These are phyloP conservation scores for Clepsis dumicolana DNA, from an alignment of 2,888 invertebrate species.

Conservation along the genomic window DNA sequence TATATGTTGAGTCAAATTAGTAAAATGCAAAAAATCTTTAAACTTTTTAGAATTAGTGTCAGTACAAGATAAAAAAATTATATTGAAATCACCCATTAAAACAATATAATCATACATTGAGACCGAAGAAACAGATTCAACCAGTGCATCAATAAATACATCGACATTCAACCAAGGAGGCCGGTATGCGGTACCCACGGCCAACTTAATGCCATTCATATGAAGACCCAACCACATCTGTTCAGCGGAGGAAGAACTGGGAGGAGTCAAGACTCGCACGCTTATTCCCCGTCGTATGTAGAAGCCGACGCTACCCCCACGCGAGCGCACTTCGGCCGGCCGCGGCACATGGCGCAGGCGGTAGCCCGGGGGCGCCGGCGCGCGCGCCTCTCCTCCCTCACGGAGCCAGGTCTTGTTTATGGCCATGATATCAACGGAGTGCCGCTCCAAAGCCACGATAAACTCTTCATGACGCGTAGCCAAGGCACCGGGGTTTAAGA, in stretches of 20 bases:
- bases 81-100: conserved; percentile 24
- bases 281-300: conserved; percentile 36
- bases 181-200: background rate
- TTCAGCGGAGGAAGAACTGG: background rate
- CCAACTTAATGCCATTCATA: background rate
- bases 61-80: no score
- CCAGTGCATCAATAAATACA: background rate
- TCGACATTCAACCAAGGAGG: no score
- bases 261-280: background rate
- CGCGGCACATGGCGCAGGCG: conserved; percentile 43
- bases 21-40: no score
- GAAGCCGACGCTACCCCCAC: conserved; percentile 47
- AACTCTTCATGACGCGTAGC: conserved; percentile 45
- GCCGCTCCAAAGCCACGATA: conserved; percentile 6
- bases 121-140: background rate
- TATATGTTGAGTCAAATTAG: conserved; percentile 7
- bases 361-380: conserved; percentile 42
- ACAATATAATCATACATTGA: background rate
- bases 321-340: conserved; percentile 11
- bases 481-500: conserved; percentile 46
- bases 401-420: conserved; percentile 50
- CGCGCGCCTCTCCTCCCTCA: conserved; percentile 43
- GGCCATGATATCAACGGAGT: conserved; percentile 44
- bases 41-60: no score
- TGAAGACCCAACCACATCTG: background rate